Evolutionary conservation across 1,140 invertebrate genomes (phyloP), one percentile per base, ranked within the genome.

Genomic region (Drosophila ficusphila): DNA sequence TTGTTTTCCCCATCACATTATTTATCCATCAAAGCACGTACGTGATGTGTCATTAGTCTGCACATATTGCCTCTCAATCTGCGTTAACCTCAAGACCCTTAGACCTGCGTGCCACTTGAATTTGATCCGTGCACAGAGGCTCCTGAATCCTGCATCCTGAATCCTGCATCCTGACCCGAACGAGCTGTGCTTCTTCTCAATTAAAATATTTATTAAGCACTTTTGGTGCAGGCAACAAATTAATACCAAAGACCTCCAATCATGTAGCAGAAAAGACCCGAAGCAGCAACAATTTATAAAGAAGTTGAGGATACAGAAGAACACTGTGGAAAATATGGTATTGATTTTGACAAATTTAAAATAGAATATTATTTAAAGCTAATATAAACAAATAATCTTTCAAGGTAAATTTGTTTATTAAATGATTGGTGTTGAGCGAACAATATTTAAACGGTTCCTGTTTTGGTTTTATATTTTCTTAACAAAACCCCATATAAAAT

Each of bases 181-280:
- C 25, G n/a, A 25, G 29, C 49, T 23, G 38, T 42, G 29, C 41
- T 44, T 29, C 21, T 51, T 65, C 71, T 72, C 73, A 81, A 86
- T 86, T 85, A 85, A 86, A 85, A 86, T 85, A 85, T 85, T 85
- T 88, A 85, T 86, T 76, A 85, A 86, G 60, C 67, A 61, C 60
- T 79, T 83, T 86, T 79, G 76, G 46, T 54, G 71, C 81, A 86
- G 70, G 48, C 79, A 76, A 76, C 81, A 86, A 85, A 85, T 85
- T 85, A 85, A 79, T 86, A 76, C 62, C 75, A 23, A 29, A 9
- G 25, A 38, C 19, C 67, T 9, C 33, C 7, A 7, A 71, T 47
- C 31, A 62, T 44, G 38, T 27, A 46, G 31, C 39, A 44, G 33
- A 27, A 7, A 39, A 18, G 9, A 34, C 21, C 7, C 9, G 16